Evolutionary conservation across 2,113 vertebrate species (phyloP).

Genomic region (Hystrix brachyura): DNA sequence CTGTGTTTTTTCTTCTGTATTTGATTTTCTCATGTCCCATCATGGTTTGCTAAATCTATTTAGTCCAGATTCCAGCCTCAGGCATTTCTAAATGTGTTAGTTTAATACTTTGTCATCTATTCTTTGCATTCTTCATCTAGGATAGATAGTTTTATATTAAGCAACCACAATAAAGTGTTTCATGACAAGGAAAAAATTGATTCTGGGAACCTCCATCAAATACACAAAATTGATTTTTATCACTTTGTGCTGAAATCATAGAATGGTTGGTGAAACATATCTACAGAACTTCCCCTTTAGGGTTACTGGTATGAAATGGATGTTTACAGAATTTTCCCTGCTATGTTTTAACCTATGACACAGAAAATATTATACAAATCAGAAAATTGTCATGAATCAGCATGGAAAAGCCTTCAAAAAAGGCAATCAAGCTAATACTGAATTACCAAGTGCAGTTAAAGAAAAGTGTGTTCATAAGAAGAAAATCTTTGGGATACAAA

Average conservation of each 20-base stretch:
- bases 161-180: slow-evolving; percentile 34
- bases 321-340: not conserved
- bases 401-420: not conserved
- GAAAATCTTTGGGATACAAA: not conserved
- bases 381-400: not conserved
- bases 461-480: not conserved
- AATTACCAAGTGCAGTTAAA: not conserved
- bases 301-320: not conserved
- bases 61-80: slow-evolving; percentile 53
- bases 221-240: slow-evolving; percentile 47
- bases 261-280: slow-evolving; percentile 10
- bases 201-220: slow-evolving; percentile 38
- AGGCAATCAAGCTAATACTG: not conserved
- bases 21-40: slow-evolving; percentile 70
- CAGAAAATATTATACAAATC: slow-evolving; percentile 9
- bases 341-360: not conserved
- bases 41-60: slow-evolving; percentile 58
- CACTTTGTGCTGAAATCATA: slow-evolving; percentile 19
- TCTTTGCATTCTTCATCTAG: slow-evolving; percentile 59
- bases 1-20: slow-evolving; percentile 33
- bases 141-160: slow-evolving; percentile 69
- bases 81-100: slow-evolving; percentile 63
- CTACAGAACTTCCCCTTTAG: not conserved
- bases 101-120: slow-evolving; percentile 29
- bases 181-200: slow-evolving; percentile 66